Percentiles rank a stretch among this genome's conserved stretches.
phyloP scores from a whole-genome alignment of 2,113 vertebrate species.

The Nerophis ophidion region DNA sequence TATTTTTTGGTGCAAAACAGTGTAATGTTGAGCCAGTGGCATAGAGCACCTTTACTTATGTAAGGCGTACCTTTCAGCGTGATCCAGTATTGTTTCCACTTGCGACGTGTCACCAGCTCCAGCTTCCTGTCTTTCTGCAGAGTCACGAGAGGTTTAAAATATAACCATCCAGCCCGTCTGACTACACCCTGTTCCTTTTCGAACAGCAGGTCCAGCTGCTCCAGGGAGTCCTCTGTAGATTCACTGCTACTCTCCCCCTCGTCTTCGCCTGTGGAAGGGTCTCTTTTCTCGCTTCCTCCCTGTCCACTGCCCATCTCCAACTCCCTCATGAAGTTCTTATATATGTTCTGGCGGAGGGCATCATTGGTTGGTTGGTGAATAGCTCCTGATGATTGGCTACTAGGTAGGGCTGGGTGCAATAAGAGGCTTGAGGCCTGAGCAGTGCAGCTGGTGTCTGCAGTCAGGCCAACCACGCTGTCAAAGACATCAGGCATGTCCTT shows the following conservation, averaged over 20 bases:
- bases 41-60: too few species aligned
- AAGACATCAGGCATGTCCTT: constrained; percentile 84
- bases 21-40: too few species aligned
- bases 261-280: constrained; percentile 60
- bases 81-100: constrained; percentile 96
- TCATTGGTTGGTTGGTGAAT: constrained; percentile 73
- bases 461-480: constrained; percentile 81
- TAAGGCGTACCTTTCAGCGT: constrained; percentile 84
- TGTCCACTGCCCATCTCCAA: constrained; percentile 74
- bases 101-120: constrained; percentile 85
- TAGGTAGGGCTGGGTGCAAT: constrained; percentile 77
- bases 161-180: constrained; percentile 90
- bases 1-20: too few species aligned
- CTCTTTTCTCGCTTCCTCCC: constrained; percentile 45
- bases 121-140: constrained; percentile 94
- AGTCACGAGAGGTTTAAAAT: constrained; percentile 89
- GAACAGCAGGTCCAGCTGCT: constrained; percentile 89
- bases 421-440: constrained; percentile 72
- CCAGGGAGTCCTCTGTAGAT: constrained; percentile 83
- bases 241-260: constrained; percentile 82
- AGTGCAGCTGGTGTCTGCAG: constrained; percentile 72
- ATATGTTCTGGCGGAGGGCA: constrained; percentile 84
- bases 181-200: constrained; percentile 96
- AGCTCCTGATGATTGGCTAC: constrained; percentile 76
- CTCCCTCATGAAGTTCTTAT: constrained; percentile 90